Percentiles rank a stretch among this genome's conserved stretches.
phyloP scores from a whole-genome alignment of 2,797 vertebrate species.

The Cynodonichthys magdalenae region DNA sequence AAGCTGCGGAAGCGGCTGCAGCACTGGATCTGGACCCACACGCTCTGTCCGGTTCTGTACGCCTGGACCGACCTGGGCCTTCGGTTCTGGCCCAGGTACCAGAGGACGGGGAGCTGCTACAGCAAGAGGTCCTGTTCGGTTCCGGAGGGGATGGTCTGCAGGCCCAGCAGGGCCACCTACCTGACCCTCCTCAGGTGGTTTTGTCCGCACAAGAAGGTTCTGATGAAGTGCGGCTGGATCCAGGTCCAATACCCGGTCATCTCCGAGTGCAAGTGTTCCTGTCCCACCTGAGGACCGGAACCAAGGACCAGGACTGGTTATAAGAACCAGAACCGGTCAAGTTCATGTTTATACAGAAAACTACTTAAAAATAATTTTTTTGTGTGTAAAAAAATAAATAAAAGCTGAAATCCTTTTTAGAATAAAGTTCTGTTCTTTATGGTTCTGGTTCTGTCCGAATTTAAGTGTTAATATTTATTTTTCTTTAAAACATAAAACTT shows the following conservation, averaged over 20 bases:
- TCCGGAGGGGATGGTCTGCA: conserved; percentile 93
- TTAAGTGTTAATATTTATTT: no score
- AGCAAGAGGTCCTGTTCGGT: conserved; percentile 91
- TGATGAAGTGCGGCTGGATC: conserved; percentile 89
- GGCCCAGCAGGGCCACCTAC: conserved; percentile 86
- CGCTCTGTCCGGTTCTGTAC: conserved; percentile 90
- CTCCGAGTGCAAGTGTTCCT: conserved; percentile 93
- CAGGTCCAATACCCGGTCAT: conserved; percentile 91
- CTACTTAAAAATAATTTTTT: no score
- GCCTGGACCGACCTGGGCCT: conserved; percentile 92
- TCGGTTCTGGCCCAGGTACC: conserved; percentile 92
- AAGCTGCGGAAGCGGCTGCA: conserved; percentile 88
- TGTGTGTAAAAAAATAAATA: no score
- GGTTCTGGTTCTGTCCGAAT: no score
- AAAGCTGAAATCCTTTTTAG: no score
- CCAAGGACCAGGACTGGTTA: neutral
- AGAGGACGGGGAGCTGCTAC: conserved; percentile 91
- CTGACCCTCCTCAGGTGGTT: conserved; percentile 89
- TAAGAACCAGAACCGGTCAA: neutral
- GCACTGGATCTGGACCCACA: conserved; percentile 90
- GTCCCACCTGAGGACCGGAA: conserved; percentile 75
- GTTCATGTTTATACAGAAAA: no score
- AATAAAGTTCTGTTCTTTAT: no score
- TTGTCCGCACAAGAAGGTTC: conserved; percentile 83
- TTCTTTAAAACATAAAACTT: no score